These are phyloP conservation scores for Sphenopsis melanotis DNA, from an alignment of 2,797 vertebrate species.

Conservation along the genomic window DNA sequence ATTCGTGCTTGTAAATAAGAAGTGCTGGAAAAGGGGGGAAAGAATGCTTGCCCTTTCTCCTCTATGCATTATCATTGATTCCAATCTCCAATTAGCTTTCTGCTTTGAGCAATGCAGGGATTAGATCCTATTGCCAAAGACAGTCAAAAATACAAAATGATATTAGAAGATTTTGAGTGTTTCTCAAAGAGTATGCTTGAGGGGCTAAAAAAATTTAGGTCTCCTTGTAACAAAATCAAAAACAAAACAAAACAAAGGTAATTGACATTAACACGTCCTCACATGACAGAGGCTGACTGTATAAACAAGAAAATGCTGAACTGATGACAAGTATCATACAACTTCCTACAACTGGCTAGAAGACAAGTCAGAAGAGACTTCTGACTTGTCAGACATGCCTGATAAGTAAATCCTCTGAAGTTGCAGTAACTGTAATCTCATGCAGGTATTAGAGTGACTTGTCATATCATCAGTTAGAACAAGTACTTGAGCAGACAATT, in stretches of 20 bases:
- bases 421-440: not conserved
- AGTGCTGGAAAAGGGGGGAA: not conserved
- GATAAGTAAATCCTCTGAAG: not conserved
- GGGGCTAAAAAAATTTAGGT: not conserved
- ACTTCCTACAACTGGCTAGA: not conserved
- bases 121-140: not conserved
- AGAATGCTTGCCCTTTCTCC: not conserved
- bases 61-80: not conserved
- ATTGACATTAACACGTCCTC: not conserved
- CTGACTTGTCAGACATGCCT: not conserved
- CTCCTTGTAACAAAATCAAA: not conserved
- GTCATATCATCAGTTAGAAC: not conserved
- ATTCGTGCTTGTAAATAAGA: not conserved
- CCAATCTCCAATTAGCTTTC: not conserved
- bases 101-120: not conserved
- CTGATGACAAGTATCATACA: not conserved
- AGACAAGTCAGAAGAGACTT: not conserved
- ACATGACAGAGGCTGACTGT: not conserved
- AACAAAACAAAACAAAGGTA: not conserved
- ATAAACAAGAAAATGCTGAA: not conserved
- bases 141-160: not conserved
- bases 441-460: not conserved
- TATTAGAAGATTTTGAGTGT: not conserved
- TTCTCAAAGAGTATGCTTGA: not conserved
- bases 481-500: not conserved